Conservation (phyloP, 2,888 invertebrate species). For the Ernsta delagoae region DNA sequence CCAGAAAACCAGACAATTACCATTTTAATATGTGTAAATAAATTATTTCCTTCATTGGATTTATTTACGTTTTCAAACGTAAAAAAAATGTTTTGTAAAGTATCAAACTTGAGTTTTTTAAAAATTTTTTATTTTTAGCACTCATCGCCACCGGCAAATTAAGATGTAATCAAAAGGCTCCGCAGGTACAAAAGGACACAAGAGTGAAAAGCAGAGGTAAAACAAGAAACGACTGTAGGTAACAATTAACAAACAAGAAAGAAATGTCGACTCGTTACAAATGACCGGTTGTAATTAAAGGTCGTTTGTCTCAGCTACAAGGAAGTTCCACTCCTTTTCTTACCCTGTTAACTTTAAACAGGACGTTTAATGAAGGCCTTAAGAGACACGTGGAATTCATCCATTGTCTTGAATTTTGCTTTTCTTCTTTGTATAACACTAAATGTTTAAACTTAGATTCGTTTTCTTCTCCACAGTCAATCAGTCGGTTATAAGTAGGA, state of each 20-base stretch:
- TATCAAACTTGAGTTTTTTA: too few species aligned
- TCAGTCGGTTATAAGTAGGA: too few species aligned
- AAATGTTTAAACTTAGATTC: too few species aligned
- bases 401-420: too few species aligned
- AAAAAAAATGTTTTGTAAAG: too few species aligned
- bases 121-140: not conserved
- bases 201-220: not conserved
- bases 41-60: too few species aligned
- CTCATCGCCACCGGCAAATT: not conserved
- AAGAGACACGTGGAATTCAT: not conserved
- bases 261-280: constrained; percentile 4
- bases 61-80: too few species aligned
- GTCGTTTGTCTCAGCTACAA: constrained; percentile 7
- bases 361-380: not conserved
- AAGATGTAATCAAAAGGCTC: not conserved
- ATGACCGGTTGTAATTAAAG: constrained; percentile 17
- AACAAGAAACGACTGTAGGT: not conserved
- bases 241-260: constrained; percentile 10
- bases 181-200: not conserved
- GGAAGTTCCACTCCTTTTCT: not conserved
- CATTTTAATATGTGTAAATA: too few species aligned
- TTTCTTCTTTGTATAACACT: too few species aligned
- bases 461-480: too few species aligned
- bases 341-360: not conserved
- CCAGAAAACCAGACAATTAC: too few species aligned